phyloP scores from a whole-genome alignment of 2,888 invertebrate species.

The Phorcus lineatus region DNA sequence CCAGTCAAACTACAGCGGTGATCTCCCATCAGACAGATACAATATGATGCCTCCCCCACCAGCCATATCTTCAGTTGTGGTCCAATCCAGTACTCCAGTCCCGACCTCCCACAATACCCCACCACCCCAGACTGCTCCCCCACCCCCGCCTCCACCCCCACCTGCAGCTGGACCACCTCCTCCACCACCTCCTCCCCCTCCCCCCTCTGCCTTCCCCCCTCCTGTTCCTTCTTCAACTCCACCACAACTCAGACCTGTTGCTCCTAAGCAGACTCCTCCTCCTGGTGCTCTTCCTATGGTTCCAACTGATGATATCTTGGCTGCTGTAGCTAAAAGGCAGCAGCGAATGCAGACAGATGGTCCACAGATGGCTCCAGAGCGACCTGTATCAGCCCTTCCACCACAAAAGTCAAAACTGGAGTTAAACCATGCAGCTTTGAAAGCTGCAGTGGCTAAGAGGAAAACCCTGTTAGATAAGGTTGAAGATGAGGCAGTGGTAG shows the following conservation, averaged over 20 bases:
- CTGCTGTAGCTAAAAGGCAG: slow-evolving; percentile 67
- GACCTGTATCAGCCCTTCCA: neutral
- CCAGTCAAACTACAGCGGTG: slow-evolving; percentile 38
- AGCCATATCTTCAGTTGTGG: neutral
- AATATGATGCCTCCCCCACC: slow-evolving; percentile 21
- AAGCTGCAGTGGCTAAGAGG: slow-evolving; percentile 70
- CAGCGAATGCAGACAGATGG: slow-evolving; percentile 61
- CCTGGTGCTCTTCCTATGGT: slow-evolving; percentile 43
- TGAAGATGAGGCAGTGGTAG: slow-evolving; percentile 58
- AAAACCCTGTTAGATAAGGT: slow-evolving; percentile 60
- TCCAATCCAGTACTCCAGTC: neutral
- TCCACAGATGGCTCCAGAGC: slow-evolving; percentile 44
- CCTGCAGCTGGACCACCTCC: slow-evolving; percentile 29
- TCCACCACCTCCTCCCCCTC: slow-evolving; percentile 40
- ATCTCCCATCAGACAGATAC: slow-evolving; percentile 12
- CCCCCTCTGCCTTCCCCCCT: slow-evolving; percentile 32
- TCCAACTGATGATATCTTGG: slow-evolving; percentile 59
- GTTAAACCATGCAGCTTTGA: slow-evolving; percentile 65
- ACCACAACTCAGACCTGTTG: slow-evolving; percentile 30
- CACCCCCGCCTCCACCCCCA: slow-evolving; percentile 29
- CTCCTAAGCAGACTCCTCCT: slow-evolving; percentile 47
- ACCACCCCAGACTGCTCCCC: slow-evolving; percentile 36
- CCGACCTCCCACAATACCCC: slow-evolving; percentile 39
- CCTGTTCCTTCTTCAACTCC: slow-evolving; percentile 28
- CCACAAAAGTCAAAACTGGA: slow-evolving; percentile 35